Base-by-base conservation (phyloP, 1,140 invertebrate species). In the Brachionus koreanus region DNA sequence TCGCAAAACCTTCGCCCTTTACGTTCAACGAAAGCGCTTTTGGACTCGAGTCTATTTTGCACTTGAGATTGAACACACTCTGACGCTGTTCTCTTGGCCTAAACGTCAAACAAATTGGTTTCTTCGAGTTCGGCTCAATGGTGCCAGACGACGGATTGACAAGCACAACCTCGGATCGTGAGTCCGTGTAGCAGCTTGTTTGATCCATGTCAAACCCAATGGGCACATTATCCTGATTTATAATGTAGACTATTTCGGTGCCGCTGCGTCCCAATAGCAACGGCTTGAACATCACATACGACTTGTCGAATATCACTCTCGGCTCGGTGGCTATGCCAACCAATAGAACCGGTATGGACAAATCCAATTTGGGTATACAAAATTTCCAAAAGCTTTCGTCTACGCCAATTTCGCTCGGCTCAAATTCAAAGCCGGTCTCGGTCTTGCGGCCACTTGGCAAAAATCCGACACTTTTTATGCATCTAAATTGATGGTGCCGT, bases 381-480 rank as follows among this genome's bases (percentile, higher is more conserved):
- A 89, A 89, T 46, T 82, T 83, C 88, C 88, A 89, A 85, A 88
- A 88, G 0, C 86, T 88, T 83, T 89, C 88, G 5, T 86, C 84
- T 6, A 87, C 77, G 49, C 86, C 87, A 29, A 87, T 83, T 83
- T 85, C 77, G 69, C 75, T 83, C 7, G 88, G 85, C 3, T 77
- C 83, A 83, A 87, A 89, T 79, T 88, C 87, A 86, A 89, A 89
- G 37, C 83, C 84, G 69, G 87, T 86, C 86, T 88, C 61, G 35
- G 52, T 42, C 16, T 72, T 82, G 33, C 82, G 57, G n/a, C 79
- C 82, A n/a, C 37, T 42, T 75, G 16, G 25, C 13, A 82, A 63
- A 13, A 33, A 16, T 7, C 65, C 46, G 4, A 13, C 9, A 1
- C 12, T 9, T 3, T 19, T 82, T 7, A 13, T 0, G 29, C 81